Evolutionary conservation across 2,888 invertebrate species (phyloP).

Genomic region (Theodoxus fluviatilis): DNA sequence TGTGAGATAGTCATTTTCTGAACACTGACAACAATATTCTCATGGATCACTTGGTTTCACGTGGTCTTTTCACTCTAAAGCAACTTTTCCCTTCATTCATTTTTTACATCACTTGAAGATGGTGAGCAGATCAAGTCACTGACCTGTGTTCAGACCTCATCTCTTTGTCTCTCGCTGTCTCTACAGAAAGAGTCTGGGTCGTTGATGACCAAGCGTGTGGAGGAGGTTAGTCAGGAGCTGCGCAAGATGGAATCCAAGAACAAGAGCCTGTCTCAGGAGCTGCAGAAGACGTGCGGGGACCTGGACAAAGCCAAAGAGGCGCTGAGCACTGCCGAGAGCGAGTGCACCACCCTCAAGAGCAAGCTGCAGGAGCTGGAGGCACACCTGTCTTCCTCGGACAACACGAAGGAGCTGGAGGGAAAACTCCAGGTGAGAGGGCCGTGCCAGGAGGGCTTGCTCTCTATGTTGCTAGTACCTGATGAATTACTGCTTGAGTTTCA

Average conservation of each 20-base stretch:
- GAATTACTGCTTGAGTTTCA: too few species aligned
- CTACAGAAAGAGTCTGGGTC: constrained; percentile 46
- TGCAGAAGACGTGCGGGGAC: constrained; percentile 57
- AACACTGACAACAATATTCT: too few species aligned
- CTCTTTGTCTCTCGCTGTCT: constrained; percentile 10
- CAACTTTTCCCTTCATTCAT: background rate
- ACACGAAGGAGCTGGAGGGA: constrained; percentile 65
- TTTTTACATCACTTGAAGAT: background rate
- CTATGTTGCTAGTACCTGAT: too few species aligned
- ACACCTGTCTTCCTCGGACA: constrained; percentile 44
- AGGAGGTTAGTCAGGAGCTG: constrained; percentile 68
- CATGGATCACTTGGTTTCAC: background rate
- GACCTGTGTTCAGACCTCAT: background rate
- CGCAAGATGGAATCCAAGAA: constrained; percentile 50
- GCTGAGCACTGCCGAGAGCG: constrained; percentile 67
- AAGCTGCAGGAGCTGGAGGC: constrained; percentile 55
- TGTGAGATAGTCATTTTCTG: too few species aligned
- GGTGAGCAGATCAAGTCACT: background rate
- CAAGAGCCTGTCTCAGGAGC: constrained; percentile 52
- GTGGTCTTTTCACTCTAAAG: background rate
- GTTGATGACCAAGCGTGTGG: constrained; percentile 56
- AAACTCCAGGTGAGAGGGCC: constrained; percentile 67
- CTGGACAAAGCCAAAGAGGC: constrained; percentile 59
- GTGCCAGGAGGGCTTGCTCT: too few species aligned
- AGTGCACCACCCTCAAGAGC: constrained; percentile 71